Conservation (phyloP, 2,888 invertebrate genomes). For the Lochmaea capreae region DNA sequence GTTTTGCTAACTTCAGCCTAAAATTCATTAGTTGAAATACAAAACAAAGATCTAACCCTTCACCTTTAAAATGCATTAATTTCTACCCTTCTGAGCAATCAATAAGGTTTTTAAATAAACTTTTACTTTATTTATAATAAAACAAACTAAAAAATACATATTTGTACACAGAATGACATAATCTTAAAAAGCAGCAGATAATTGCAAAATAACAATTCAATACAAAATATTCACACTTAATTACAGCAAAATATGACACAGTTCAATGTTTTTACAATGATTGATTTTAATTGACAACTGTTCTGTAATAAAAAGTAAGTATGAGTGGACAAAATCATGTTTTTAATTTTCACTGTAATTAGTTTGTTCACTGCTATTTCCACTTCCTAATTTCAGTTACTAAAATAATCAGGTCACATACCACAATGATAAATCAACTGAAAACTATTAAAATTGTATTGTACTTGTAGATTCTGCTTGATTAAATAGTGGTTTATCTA, state of each 20-base stretch:
- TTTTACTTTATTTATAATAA: no score
- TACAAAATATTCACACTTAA: not conserved
- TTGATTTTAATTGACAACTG: not conserved
- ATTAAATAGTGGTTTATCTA: no score
- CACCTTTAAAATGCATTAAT: no score
- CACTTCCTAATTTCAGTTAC: conserved; percentile 10
- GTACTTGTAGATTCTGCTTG: no score
- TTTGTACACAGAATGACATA: not conserved
- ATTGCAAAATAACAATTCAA: not conserved
- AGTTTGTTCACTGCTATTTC: not conserved
- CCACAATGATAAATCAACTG: not conserved
- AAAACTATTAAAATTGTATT: not conserved
- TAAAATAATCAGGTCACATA: conserved; percentile 11
- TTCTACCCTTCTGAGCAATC: no score
- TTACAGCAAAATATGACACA: not conserved
- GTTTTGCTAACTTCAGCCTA: conserved; percentile 45
- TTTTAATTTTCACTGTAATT: not conserved
- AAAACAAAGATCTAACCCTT: no score
- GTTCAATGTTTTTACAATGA: conserved; percentile 4
- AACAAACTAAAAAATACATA: no score
- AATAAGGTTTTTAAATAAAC: no score
- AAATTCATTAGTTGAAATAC: not conserved
- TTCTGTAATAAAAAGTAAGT: not conserved
- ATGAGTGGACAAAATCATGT: not conserved
- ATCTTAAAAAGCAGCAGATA: not conserved